phyloP scores from a whole-genome alignment of 2,113 vertebrate genomes.

The Erythrocebus patas region DNA sequence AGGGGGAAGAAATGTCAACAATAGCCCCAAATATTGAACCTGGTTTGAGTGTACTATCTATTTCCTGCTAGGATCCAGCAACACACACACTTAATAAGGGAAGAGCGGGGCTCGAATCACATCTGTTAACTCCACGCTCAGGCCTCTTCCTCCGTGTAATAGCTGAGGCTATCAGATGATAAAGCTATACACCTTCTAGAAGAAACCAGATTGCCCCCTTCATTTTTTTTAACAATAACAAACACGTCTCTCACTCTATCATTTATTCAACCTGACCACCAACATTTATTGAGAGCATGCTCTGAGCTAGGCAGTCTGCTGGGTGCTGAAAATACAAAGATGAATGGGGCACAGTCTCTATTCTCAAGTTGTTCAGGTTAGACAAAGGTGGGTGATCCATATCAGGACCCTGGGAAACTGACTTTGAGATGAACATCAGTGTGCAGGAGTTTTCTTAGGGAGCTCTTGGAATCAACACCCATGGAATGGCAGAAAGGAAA shows the following conservation, averaged over 20 bases:
- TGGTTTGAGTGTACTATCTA: not conserved
- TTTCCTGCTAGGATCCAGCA: not conserved
- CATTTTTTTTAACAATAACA: not conserved
- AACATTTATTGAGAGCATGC: not conserved
- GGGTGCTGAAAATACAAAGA: not conserved
- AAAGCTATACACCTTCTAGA: not conserved
- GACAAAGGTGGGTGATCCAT: not conserved
- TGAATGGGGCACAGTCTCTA: not conserved
- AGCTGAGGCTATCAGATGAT: not conserved
- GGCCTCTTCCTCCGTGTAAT: not conserved
- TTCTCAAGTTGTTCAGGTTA: not conserved
- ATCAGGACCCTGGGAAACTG: not conserved
- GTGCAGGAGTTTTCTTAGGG: not conserved
- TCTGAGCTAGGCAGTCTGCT: not conserved
- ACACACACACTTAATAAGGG: not conserved
- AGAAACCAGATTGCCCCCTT: not conserved
- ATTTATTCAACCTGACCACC: not conserved
- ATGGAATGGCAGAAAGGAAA: not conserved
- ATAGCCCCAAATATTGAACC: not conserved
- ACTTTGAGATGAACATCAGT: not conserved
- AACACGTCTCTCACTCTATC: not conserved
- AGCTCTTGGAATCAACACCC: not conserved
- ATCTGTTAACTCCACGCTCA: not conserved
- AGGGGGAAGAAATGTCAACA: not conserved
- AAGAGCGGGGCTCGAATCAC: not conserved